Conservation (phyloP, 2,888 invertebrate genomes). For the Villa cingulata region DNA sequence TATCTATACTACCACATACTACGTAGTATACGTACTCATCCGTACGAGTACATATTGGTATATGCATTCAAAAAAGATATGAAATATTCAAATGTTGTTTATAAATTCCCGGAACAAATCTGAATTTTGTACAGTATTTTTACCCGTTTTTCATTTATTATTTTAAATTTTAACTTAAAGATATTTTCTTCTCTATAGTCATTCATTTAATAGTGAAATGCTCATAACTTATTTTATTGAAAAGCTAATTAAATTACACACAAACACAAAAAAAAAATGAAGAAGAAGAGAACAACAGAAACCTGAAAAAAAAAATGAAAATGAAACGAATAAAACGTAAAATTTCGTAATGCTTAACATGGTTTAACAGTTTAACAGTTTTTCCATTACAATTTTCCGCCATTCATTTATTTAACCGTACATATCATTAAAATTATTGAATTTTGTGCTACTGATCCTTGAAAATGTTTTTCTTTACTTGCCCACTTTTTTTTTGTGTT, state of each 20-base stretch:
- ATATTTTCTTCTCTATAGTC: not conserved
- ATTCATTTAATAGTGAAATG: not conserved
- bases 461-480: too few relatives aligned
- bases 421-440: constrained; percentile 4
- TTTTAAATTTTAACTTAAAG: not conserved
- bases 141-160: not conserved
- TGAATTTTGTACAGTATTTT: not conserved
- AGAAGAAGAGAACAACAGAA: too few relatives aligned
- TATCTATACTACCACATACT: too few relatives aligned
- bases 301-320: too few relatives aligned
- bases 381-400: constrained; percentile 1
- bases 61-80: too few relatives aligned
- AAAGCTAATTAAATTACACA: constrained; percentile 5
- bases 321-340: too few relatives aligned
- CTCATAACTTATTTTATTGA: constrained; percentile 3
- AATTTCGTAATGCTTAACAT: too few relatives aligned
- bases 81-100: not conserved
- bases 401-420: not conserved
- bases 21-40: too few relatives aligned
- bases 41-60: too few relatives aligned
- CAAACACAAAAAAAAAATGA: too few relatives aligned
- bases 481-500: too few relatives aligned
- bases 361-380: constrained; percentile 9
- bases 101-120: not conserved
- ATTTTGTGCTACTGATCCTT: constrained; percentile 4